Evolutionary conservation across 2,888 invertebrate genomes (phyloP).

Genomic region (Chydorus sphaericus): DNA sequence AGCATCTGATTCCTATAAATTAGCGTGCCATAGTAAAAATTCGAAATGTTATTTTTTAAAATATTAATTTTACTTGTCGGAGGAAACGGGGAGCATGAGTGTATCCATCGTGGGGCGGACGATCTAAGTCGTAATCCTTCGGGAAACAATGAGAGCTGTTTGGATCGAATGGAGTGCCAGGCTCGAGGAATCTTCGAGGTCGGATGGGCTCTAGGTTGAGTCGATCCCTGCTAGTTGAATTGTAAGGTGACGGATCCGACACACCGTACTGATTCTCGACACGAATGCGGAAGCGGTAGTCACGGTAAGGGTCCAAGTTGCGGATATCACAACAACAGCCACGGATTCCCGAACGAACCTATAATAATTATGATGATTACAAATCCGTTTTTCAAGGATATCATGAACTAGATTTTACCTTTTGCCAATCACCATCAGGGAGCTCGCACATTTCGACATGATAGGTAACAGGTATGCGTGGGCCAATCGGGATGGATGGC

Average conservation of each 20-base stretch:
- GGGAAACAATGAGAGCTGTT: conserved; percentile 73
- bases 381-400: conserved; percentile 5
- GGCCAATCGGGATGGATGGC: conserved; percentile 75
- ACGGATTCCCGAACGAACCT: conserved; percentile 39
- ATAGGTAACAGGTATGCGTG: conserved; percentile 81
- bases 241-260: conserved; percentile 88
- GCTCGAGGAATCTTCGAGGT: conserved; percentile 60
- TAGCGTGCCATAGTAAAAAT: conserved; percentile 25
- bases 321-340: conserved; percentile 79
- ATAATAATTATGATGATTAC: not conserved
- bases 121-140: conserved; percentile 78
- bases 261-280: conserved; percentile 95
- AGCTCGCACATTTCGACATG: conserved; percentile 86
- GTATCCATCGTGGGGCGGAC: conserved; percentile 69
- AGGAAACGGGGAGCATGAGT: conserved; percentile 50
- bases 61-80: not conserved
- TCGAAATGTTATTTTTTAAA: not conserved
- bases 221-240: conserved; percentile 43
- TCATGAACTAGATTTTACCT: conserved; percentile 59
- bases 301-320: conserved; percentile 78
- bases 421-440: conserved; percentile 86
- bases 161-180: conserved; percentile 67
- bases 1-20: conserved; percentile 72
- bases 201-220: conserved; percentile 64
- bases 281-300: conserved; percentile 87